A percentile compares a stretch with the other conserved stretches of the same genome.
phyloP scores from a whole-genome alignment of 2,113 vertebrate genomes.

The Formicarius rufipectus region DNA sequence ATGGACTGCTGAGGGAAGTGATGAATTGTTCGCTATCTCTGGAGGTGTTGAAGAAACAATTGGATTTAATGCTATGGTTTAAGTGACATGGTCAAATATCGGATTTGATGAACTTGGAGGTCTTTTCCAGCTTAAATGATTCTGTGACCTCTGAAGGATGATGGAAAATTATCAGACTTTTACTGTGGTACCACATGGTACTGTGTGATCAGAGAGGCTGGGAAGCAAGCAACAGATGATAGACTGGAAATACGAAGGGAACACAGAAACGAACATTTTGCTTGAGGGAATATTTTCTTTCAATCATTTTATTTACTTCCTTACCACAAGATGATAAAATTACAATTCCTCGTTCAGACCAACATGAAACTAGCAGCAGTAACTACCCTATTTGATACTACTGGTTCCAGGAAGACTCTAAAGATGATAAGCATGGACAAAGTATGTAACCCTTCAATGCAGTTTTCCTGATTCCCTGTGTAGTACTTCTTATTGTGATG shows the following conservation, averaged over 20 bases:
- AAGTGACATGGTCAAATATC: neutral
- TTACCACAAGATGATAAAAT: neutral
- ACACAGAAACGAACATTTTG: neutral
- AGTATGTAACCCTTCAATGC: neutral
- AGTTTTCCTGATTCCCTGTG: neutral
- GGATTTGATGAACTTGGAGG: neutral
- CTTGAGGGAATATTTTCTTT: neutral
- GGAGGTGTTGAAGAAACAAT: neutral
- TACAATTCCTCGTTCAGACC: neutral
- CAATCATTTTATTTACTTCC: neutral
- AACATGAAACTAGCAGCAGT: neutral
- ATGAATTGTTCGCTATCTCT: neutral
- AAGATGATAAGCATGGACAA: neutral
- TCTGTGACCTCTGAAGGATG: neutral
- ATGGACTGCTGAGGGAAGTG: rapidly evolving
- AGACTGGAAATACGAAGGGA: neutral
- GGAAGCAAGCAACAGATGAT: neutral
- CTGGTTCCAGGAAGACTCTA: neutral
- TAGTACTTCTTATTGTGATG: neutral
- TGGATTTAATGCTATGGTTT: neutral
- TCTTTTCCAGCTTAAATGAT: neutral
- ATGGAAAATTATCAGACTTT: neutral
- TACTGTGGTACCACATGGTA: neutral
- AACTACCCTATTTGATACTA: neutral
- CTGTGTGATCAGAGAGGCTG: neutral